Conservation (phyloP, 2,888 invertebrate species). For the Apodemia mormo region DNA sequence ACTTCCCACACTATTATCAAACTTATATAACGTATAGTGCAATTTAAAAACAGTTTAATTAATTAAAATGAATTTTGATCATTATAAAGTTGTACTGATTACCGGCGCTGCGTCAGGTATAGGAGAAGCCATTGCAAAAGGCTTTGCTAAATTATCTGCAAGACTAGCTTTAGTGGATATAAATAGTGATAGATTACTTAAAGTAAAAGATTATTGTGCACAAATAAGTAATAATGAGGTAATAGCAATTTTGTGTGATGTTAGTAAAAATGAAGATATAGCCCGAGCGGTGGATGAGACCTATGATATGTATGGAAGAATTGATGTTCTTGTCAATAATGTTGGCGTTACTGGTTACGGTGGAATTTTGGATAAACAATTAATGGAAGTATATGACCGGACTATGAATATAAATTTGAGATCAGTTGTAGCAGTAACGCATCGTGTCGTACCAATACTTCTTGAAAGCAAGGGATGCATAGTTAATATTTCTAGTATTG, state of each 20-base stretch:
- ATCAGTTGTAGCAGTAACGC: conserved; percentile 43
- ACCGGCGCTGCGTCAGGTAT: background rate
- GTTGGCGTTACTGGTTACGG: conserved; percentile 38
- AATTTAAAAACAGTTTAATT: too few relatives aligned
- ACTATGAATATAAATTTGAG: conserved; percentile 49
- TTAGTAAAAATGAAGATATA: background rate
- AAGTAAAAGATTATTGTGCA: background rate
- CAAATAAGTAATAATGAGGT: background rate
- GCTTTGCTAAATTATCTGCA: background rate
- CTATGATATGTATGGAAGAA: conserved; percentile 38
- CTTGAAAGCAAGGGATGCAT: conserved; percentile 20
- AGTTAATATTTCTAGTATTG: conserved; percentile 48
- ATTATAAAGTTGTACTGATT: background rate
- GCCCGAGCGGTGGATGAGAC: conserved; percentile 33
- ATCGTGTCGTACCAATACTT: conserved; percentile 45
- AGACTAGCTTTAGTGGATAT: background rate
- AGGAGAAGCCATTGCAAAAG: background rate
- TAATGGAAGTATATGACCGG: conserved; percentile 44
- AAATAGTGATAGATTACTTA: background rate
- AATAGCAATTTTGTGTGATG: background rate
- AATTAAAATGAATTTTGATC: background rate
- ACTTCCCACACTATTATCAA: too few relatives aligned
- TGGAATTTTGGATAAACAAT: conserved; percentile 33
- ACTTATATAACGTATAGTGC: too few relatives aligned
- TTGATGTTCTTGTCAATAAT: conserved; percentile 47